phyloP scores from a whole-genome alignment of 2,113 vertebrate genomes.

The Panthera tigris region DNA sequence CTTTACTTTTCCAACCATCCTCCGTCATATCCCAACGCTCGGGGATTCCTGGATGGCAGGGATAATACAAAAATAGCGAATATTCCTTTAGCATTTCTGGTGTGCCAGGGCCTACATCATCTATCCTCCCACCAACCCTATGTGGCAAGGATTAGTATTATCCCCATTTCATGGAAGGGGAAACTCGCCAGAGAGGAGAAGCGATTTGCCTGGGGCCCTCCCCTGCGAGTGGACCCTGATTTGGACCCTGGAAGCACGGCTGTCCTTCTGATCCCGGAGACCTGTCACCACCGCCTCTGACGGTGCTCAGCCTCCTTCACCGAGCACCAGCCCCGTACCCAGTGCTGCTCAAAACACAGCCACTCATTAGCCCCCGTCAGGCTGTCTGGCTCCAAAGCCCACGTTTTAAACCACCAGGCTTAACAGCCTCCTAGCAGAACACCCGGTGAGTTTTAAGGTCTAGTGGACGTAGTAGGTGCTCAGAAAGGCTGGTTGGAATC shows the following conservation, averaged over 20 bases:
- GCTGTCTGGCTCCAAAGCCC: neutral
- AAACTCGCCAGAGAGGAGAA: neutral
- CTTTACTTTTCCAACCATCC: neutral
- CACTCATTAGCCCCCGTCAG: fast-evolving
- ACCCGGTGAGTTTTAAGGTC: too few relatives aligned
- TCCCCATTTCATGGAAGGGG: neutral
- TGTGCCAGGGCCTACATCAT: neutral
- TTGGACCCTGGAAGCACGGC: fast-evolving
- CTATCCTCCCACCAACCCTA: neutral
- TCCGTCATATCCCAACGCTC: neutral
- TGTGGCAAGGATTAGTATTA: neutral
- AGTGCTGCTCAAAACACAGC: fast-evolving
- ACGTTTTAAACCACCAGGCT: neutral
- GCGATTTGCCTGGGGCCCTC: neutral
- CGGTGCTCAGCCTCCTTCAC: fast-evolving
- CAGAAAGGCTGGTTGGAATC: neutral
- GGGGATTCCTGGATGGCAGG: neutral
- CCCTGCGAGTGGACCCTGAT: neutral
- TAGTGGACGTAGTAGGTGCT: neutral
- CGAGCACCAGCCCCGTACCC: fast-evolving
- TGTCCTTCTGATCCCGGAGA: neutral
- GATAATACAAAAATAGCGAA: neutral
- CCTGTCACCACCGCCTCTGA: neutral
- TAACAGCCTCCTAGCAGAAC: neutral
- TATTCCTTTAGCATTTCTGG: neutral